Conservation (phyloP, 2,113 vertebrate genomes). For the Monopterus albus region DNA sequence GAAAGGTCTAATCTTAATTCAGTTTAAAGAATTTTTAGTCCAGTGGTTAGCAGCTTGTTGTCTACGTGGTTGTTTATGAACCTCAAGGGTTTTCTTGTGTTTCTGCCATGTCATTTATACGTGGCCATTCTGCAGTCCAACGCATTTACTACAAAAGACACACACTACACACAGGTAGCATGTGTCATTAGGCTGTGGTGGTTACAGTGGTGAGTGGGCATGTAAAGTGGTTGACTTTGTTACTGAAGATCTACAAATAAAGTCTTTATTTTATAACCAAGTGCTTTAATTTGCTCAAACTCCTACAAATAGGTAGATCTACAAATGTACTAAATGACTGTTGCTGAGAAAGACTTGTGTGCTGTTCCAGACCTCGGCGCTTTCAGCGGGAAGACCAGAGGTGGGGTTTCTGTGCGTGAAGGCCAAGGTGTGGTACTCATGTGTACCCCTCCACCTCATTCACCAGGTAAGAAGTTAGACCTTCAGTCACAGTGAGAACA, state of each 20-base stretch:
- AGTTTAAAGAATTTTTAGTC: too few relatives aligned
- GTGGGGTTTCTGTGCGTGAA: constrained; percentile 94
- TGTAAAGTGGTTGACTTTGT: background rate
- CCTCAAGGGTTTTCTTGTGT: too few relatives aligned
- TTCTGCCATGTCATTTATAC: too few relatives aligned
- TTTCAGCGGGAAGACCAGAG: constrained; percentile 90
- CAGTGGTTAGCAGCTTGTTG: too few relatives aligned
- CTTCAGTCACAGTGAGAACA: background rate
- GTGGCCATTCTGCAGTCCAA: too few relatives aligned
- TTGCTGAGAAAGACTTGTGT: constrained; percentile 10
- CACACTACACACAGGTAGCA: too few relatives aligned
- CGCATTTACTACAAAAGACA: too few relatives aligned
- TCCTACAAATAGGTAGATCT: too few relatives aligned
- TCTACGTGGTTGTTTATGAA: too few relatives aligned
- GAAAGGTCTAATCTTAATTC: background rate
- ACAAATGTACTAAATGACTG: too few relatives aligned
- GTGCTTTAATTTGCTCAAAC: constrained; percentile 1
- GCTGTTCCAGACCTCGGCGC: constrained; percentile 88
- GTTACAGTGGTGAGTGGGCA: background rate
- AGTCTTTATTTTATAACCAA: background rate
- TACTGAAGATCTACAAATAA: too few relatives aligned
- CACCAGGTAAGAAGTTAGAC: constrained; percentile 86
- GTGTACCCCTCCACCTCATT: constrained; percentile 94
- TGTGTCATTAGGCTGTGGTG: too few relatives aligned
- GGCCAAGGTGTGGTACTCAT: constrained; percentile 97